Evolutionary conservation across 2,113 vertebrate species (phyloP).

Genomic region (Acinonyx jubatus): DNA sequence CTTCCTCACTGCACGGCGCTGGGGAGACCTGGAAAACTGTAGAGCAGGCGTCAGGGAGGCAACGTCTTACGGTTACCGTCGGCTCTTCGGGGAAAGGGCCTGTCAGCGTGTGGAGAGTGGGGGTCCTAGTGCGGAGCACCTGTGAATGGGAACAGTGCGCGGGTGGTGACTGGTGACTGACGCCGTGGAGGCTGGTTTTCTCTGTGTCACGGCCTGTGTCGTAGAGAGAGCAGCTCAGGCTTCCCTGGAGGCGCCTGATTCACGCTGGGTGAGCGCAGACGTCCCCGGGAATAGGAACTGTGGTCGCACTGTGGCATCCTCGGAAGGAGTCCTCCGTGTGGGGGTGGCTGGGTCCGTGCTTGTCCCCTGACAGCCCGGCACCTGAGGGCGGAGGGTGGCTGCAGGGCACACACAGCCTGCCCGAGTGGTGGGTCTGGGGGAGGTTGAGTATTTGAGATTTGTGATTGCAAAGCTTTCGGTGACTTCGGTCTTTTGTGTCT

Average conservation of each 20-base stretch:
- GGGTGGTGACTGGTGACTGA: not conserved
- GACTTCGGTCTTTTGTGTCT: not conserved
- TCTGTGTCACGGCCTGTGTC: not conserved
- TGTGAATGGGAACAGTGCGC: not conserved
- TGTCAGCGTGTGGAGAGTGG: rapidly evolving
- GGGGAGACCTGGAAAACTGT: not conserved
- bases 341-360: not conserved
- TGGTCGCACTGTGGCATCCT: rapidly evolving
- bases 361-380: not conserved
- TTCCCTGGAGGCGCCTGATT: rapidly evolving
- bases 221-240: not conserved
- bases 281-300: rapidly evolving
- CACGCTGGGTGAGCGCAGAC: rapidly evolving
- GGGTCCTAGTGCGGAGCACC: rapidly evolving
- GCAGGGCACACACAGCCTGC: rapidly evolving
- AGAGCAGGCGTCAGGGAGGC: rapidly evolving
- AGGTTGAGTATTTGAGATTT: not conserved
- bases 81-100: not conserved
- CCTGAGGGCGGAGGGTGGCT: not conserved
- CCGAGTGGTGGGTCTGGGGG: not conserved
- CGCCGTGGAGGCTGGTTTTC: rapidly evolving
- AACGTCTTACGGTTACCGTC: rapidly evolving
- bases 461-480: not conserved
- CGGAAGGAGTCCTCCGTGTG: no score
- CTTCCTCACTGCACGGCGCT: not conserved